Evolutionary conservation across 1,140 invertebrate species (phyloP).

Genomic region (Zophobas atratus): DNA sequence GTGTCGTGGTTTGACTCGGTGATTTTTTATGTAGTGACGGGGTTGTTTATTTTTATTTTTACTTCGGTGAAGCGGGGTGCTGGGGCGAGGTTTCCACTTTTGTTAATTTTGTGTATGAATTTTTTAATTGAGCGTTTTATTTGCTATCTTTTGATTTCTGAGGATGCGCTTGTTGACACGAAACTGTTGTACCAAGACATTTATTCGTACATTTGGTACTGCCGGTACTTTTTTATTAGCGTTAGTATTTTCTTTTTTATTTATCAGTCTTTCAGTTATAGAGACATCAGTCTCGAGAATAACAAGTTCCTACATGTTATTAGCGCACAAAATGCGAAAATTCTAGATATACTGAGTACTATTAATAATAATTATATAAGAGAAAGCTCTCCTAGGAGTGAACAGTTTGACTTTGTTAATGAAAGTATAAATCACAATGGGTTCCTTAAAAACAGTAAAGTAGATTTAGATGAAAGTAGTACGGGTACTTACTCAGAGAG

Average conservation of each 20-base stretch:
- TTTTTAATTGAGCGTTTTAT: constrained; percentile 61
- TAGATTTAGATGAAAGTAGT: constrained; percentile 18
- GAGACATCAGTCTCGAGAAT: constrained; percentile 54
- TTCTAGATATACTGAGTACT: constrained; percentile 50
- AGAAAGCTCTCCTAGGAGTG: constrained; percentile 9
- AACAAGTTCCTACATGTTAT: constrained; percentile 54
- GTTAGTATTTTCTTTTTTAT: constrained; percentile 53
- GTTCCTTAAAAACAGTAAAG: constrained; percentile 4
- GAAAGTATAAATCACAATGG: constrained; percentile 27
- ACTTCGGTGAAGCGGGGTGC: constrained; percentile 60
- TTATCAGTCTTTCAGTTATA: constrained; percentile 53
- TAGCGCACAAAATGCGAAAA: constrained; percentile 55
- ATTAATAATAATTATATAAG: constrained; percentile 14
- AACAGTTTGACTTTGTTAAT: constrained; percentile 5
- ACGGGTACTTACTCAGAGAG: constrained; percentile 1
- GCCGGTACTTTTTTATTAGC: constrained; percentile 59
- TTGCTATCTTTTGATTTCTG: constrained; percentile 54
- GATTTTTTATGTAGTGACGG: constrained; percentile 62
- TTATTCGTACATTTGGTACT: constrained; percentile 59
- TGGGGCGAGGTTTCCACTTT: constrained; percentile 59
- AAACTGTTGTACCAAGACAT: constrained; percentile 55
- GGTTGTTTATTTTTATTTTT: constrained; percentile 60
- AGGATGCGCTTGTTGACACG: constrained; percentile 42
- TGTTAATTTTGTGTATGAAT: constrained; percentile 59
- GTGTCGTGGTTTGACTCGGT: constrained; percentile 66